phyloP scores from a whole-genome alignment of 2,113 vertebrate species.

The Ammodytes dubius region DNA sequence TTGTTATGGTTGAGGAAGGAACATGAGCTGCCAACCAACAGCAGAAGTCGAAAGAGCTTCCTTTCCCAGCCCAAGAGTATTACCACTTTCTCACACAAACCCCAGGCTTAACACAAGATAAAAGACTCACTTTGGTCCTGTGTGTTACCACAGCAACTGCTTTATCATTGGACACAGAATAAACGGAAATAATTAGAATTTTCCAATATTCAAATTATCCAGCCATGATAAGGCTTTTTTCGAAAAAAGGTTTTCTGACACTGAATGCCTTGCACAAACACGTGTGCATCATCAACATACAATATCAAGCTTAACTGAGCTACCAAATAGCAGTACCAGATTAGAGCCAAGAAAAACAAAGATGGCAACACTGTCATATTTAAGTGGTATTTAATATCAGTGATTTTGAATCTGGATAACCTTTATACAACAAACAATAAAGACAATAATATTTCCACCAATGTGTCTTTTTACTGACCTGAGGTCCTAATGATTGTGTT shows the following conservation, averaged over 20 bases:
- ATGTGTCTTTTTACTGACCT: neutral
- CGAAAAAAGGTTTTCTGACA: neutral
- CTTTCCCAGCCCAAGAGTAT: neutral
- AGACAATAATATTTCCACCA: neutral
- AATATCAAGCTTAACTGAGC: neutral
- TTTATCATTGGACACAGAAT: slow-evolving; percentile 5
- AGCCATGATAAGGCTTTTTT: neutral
- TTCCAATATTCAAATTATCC: neutral
- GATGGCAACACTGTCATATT: neutral
- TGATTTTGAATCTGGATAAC: neutral
- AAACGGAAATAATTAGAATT: neutral
- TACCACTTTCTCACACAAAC: neutral
- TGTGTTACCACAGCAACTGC: neutral
- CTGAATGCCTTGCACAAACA: neutral
- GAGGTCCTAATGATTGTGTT: neutral
- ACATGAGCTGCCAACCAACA: slow-evolving; percentile 35
- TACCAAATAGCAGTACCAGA: neutral
- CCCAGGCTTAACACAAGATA: neutral
- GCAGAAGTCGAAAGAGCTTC: slow-evolving; percentile 7
- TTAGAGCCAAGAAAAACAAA: neutral
- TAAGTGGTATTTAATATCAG: neutral
- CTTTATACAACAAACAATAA: neutral
- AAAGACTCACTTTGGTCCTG: neutral
- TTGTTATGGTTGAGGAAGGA: slow-evolving; percentile 43
- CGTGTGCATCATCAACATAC: neutral